Evolutionary conservation across 2,113 vertebrate species (phyloP).

Genomic region (Rhinichthys klamathensis): DNA sequence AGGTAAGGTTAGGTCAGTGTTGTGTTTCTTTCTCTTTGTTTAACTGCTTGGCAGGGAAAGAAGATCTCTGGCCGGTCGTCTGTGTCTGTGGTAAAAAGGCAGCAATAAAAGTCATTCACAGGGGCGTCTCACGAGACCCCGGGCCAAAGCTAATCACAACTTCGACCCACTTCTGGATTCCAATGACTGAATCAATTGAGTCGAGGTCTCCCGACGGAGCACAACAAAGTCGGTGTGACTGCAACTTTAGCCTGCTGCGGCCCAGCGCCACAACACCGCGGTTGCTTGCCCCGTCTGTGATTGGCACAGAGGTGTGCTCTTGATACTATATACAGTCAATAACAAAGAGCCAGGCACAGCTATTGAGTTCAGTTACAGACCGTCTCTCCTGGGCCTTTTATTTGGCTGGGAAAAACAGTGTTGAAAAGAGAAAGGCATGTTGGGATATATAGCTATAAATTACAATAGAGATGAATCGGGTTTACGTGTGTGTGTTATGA

Average conservation of each 20-base stretch:
- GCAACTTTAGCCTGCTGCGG: slow-evolving; percentile 44
- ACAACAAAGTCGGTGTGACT: slow-evolving; percentile 42
- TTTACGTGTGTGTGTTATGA: background rate
- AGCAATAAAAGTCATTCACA: slow-evolving; percentile 57
- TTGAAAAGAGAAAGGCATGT: slow-evolving; percentile 13
- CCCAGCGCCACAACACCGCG: slow-evolving; percentile 21
- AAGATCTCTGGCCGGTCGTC: slow-evolving; percentile 35
- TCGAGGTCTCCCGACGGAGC: slow-evolving; percentile 46
- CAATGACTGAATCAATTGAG: slow-evolving; percentile 56
- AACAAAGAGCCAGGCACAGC: slow-evolving; percentile 21
- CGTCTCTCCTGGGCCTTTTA: background rate
- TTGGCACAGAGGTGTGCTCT: slow-evolving; percentile 37
- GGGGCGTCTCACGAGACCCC: slow-evolving; percentile 46
- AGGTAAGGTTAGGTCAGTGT: background rate
- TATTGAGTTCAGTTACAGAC: slow-evolving; percentile 36
- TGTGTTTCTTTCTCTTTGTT: slow-evolving; percentile 9
- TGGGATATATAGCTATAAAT: background rate
- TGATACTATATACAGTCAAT: slow-evolving; percentile 42
- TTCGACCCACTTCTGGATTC: slow-evolving; percentile 56
- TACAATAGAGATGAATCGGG: background rate
- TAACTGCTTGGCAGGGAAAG: slow-evolving; percentile 4
- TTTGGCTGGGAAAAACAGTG: slow-evolving; percentile 11
- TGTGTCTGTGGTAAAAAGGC: slow-evolving; percentile 52
- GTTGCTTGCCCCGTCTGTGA: slow-evolving; percentile 15
- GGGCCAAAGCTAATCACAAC: slow-evolving; percentile 58